Evolutionary conservation across 2,888 invertebrate species (phyloP).

Genomic region (Fissipunctia ypsillon): DNA sequence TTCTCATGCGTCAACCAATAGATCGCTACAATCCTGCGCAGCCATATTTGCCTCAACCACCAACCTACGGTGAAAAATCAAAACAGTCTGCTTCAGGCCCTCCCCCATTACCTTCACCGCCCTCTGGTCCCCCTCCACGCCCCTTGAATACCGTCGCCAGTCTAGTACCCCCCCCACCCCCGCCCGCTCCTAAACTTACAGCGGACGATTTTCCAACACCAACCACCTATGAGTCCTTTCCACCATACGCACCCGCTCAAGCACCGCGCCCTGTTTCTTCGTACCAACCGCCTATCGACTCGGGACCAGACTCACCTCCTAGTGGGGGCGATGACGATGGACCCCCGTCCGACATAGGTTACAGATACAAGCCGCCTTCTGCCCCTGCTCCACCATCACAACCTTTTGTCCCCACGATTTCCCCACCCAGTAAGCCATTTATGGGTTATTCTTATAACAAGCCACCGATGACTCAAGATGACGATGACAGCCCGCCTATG

Average conservation of each 20-base stretch:
- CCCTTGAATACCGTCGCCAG: conserved; percentile 67
- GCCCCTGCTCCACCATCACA: conserved; percentile 60
- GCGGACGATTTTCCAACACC: conserved; percentile 82
- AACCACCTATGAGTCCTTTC: conserved; percentile 84
- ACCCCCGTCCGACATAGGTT: conserved; percentile 76
- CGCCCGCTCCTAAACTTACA: conserved; percentile 66
- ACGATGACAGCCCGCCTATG: conserved; percentile 65
- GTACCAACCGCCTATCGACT: conserved; percentile 73
- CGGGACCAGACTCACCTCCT: conserved; percentile 66
- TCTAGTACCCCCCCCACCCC: conserved; percentile 61
- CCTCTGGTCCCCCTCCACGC: conserved; percentile 61
- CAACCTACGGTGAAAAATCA: conserved; percentile 80
- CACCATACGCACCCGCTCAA: conserved; percentile 80
- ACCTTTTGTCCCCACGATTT: conserved; percentile 62
- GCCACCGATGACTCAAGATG: conserved; percentile 76
- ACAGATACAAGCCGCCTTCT: conserved; percentile 81
- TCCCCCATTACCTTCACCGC: conserved; percentile 27
- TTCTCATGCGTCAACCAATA: conserved; percentile 74
- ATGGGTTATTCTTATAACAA: conserved; percentile 83
- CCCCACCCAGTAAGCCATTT: conserved; percentile 79
- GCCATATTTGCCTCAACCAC: conserved; percentile 82
- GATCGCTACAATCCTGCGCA: conserved; percentile 89
- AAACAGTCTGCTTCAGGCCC: conserved; percentile 74
- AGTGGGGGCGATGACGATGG: conserved; percentile 67
- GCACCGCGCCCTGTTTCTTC: conserved; percentile 65